Evolutionary conservation across 2,888 invertebrate species (phyloP).

Genomic region (Drosophila melanocephala): DNA sequence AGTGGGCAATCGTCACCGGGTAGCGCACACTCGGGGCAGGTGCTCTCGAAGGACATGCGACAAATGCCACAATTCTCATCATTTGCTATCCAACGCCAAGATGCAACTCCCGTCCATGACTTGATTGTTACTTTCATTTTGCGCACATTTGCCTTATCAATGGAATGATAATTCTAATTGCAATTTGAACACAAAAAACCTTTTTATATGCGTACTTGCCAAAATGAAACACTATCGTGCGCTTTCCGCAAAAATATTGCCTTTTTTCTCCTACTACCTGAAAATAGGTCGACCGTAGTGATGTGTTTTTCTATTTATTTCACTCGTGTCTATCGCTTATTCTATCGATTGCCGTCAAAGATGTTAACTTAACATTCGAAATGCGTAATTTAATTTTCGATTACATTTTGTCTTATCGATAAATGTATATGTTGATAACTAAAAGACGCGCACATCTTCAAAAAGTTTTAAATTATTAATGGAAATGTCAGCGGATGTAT

Average conservation of each 20-base stretch:
- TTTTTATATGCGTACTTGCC: conserved; percentile 18
- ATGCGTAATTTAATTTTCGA: conserved; percentile 3
- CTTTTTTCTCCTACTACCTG: conserved; percentile 64
- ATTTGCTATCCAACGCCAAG: conserved; percentile 99
- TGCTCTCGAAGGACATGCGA: conserved; percentile 99
- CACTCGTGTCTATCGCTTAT: conserved; percentile 19
- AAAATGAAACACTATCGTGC: conserved; percentile 22
- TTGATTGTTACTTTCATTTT: conserved; percentile 85
- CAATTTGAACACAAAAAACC: conserved; percentile 18
- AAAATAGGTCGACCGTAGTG: conserved; percentile 72
- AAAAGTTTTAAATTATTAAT: background rate
- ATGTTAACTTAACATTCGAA: conserved; percentile 24
- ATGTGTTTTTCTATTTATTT: conserved; percentile 40
- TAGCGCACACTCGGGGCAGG: conserved; percentile 98
- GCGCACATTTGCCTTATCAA: conserved; percentile 67
- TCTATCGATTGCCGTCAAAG: conserved; percentile 7
- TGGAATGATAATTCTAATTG: conserved; percentile 36
- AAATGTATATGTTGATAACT: conserved; percentile 2
- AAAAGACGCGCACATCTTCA: background rate
- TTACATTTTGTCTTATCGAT: background rate
- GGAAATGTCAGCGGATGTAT: background rate
- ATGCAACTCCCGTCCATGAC: conserved; percentile 96
- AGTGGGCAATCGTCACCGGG: conserved; percentile 99
- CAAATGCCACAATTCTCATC: conserved; percentile 99
- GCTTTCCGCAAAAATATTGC: conserved; percentile 66